These are phyloP conservation scores for Pangasianodon hypophthalmus DNA, from an alignment of 2,113 vertebrate genomes.

Conservation along the genomic window DNA sequence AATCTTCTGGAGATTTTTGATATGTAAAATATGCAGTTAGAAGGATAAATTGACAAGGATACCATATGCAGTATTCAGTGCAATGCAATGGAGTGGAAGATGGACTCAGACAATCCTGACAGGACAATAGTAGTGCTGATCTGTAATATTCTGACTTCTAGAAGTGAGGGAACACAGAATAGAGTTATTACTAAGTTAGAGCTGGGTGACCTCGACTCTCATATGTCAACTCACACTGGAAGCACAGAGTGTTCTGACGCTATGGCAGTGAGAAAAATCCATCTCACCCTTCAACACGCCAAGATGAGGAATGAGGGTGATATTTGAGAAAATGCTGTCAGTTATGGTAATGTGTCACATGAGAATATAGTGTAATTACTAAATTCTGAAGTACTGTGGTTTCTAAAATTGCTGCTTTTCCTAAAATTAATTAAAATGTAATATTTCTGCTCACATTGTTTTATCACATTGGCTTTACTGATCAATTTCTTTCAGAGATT, in stretches of 20 bases:
- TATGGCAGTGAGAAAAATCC: slow-evolving; percentile 15
- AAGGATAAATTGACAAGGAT: background rate
- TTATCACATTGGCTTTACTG: slow-evolving; percentile 11
- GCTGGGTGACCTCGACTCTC: slow-evolving; percentile 31
- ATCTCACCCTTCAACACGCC: slow-evolving; percentile 19
- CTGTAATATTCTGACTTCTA: slow-evolving; percentile 4
- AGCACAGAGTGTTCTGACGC: slow-evolving; percentile 22
- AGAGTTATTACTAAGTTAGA: slow-evolving; percentile 22
- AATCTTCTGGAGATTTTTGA: slow-evolving; percentile 4
- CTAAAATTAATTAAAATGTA: slow-evolving; percentile 20
- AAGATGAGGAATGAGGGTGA: background rate
- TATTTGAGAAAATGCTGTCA: slow-evolving; percentile 14
- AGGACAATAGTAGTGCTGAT: background rate
- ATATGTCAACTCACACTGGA: slow-evolving; percentile 10
- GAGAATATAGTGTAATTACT: slow-evolving; percentile 10
- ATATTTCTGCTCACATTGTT: background rate
- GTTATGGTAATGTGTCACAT: slow-evolving; percentile 17
- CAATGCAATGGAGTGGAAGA: background rate
- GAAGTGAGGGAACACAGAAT: slow-evolving; percentile 20
- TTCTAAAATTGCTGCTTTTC: slow-evolving; percentile 5
- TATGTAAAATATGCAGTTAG: slow-evolving; percentile 7
- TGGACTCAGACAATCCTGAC: background rate
- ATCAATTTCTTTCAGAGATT: background rate
- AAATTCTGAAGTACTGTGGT: background rate
- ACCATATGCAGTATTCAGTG: background rate